A percentile compares a stretch with the other conserved stretches of the same genome.
Evolutionary conservation across 2,888 invertebrate genomes (phyloP).

Genomic region (Globia sparganii): DNA sequence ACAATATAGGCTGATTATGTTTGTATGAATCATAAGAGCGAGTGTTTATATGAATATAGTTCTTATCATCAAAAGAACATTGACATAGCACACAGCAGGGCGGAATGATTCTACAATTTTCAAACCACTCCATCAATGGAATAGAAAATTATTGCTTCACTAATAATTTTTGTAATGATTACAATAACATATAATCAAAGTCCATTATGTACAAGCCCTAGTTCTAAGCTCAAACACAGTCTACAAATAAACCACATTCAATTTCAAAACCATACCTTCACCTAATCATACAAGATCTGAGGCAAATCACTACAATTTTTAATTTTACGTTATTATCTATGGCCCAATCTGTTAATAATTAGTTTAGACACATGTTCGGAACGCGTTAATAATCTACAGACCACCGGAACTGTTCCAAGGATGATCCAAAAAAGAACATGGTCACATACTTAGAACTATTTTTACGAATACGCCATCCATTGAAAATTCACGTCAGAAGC

Average conservation of each 20-base stretch:
- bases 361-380: constrained; percentile 34
- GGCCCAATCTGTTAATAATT: constrained; percentile 51
- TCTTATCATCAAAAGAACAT: not conserved
- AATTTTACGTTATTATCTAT: constrained; percentile 36
- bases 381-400: constrained; percentile 41
- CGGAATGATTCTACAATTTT: not conserved
- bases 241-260: not conserved
- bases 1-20: not conserved
- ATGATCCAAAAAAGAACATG: constrained; percentile 49
- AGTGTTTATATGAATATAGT: not conserved
- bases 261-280: constrained; percentile 27
- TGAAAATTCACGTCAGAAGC: constrained; percentile 20
- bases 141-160: constrained; percentile 5
- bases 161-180: not conserved
- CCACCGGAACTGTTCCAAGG: constrained; percentile 64
- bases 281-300: constrained; percentile 15
- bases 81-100: not conserved
- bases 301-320: constrained; percentile 30
- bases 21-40: not conserved
- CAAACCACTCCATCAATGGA: constrained; percentile 1
- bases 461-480: constrained; percentile 16
- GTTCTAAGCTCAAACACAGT: constrained; percentile 24
- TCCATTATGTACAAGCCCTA: constrained; percentile 2
- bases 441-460: constrained; percentile 12
- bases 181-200: constrained; percentile 29